These are phyloP conservation scores for Cricetomys ansorgei DNA, from an alignment of 2,113 vertebrate genomes.

Conservation along the genomic window DNA sequence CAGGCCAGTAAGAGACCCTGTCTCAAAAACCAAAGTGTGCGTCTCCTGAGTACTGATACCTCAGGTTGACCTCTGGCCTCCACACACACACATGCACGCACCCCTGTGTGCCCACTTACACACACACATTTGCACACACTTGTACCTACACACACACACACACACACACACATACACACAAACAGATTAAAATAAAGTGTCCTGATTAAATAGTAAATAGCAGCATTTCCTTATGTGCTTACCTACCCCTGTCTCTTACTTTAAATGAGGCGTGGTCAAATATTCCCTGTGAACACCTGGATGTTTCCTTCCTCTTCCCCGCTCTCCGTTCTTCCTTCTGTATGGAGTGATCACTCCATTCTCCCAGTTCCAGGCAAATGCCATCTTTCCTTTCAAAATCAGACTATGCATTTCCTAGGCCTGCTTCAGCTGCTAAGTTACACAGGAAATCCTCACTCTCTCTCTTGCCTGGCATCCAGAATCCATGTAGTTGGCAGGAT, in stretches of 20 bases:
- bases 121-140: background rate
- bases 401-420: background rate
- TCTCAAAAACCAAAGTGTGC: background rate
- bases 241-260: background rate
- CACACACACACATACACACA: background rate
- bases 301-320: background rate
- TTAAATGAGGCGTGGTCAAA: background rate
- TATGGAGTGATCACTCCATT: background rate
- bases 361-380: no score
- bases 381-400: background rate
- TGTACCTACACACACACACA: background rate
- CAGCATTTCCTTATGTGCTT: background rate
- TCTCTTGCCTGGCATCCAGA: background rate
- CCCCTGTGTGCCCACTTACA: no score
- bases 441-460: background rate
- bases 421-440: background rate
- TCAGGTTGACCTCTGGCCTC: background rate
- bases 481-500: background rate
- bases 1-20: background rate
- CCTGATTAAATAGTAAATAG: background rate
- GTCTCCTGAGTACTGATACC: background rate
- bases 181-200: background rate
- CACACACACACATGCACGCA: background rate
- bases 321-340: background rate
- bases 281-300: background rate